Evolutionary conservation across 2,113 vertebrate species (phyloP).

Genomic region (human): DNA sequence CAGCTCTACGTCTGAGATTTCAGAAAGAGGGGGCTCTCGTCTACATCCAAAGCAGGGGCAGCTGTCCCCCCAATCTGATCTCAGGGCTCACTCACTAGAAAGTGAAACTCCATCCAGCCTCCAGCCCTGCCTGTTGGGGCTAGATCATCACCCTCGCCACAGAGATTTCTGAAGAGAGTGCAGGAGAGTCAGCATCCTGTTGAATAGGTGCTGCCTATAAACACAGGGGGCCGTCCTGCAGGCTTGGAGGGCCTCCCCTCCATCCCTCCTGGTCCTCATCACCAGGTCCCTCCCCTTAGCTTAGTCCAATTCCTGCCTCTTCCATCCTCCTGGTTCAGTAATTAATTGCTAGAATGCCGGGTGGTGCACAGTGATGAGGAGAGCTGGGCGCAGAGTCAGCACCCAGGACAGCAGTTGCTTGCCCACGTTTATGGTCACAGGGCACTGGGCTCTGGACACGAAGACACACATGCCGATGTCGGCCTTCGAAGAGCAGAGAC

Average conservation of each 20-base stretch:
- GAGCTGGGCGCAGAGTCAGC: fast-evolving
- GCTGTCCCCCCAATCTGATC: not conserved
- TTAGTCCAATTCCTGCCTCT: not conserved
- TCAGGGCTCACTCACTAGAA: not conserved
- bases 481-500: too few species aligned
- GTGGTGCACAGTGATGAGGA: not conserved
- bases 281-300: not conserved
- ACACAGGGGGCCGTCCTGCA: not conserved
- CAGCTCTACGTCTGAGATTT: fast-evolving
- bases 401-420: not conserved
- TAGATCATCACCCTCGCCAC: not conserved
- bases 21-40: not conserved
- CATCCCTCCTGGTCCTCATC: not conserved
- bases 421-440: not conserved
- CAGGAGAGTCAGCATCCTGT: not conserved
- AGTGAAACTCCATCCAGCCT: not conserved
- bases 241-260: not conserved
- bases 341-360: not conserved
- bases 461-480: too few species aligned
- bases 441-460: fast-evolving
- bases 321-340: not conserved
- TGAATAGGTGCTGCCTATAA: not conserved
- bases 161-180: fast-evolving
- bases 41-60: not conserved
- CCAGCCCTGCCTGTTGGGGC: not conserved